Evolutionary conservation across 1,140 invertebrate genomes (phyloP).

Genomic region (Sinonovacula constricta): DNA sequence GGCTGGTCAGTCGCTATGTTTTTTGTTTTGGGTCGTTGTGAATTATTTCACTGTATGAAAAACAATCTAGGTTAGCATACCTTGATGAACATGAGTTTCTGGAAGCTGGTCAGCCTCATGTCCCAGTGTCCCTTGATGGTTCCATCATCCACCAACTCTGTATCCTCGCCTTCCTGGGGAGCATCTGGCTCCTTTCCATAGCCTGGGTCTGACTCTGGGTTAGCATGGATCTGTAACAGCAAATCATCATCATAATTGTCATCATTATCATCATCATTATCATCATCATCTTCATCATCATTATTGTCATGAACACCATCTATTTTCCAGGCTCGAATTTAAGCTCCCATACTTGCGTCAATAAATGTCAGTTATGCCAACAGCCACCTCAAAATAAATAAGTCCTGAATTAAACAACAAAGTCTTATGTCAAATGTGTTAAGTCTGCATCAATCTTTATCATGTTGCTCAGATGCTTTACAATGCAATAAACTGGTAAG

Average conservation of each 20-base stretch:
- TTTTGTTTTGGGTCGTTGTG: too few species aligned
- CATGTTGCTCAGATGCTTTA: too few species aligned
- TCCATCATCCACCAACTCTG: slow-evolving; percentile 53
- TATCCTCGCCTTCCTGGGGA: slow-evolving; percentile 50
- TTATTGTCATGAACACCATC: neutral
- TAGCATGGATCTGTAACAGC: slow-evolving; percentile 65
- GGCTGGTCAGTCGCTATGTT: too few species aligned
- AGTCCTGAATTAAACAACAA: too few species aligned
- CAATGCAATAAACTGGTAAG: too few species aligned
- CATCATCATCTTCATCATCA: neutral
- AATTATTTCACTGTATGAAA: too few species aligned
- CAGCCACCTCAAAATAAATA: too few species aligned
- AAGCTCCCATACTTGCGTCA: neutral
- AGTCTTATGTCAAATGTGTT: too few species aligned
- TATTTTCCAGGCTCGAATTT: neutral
- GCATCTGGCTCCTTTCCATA: slow-evolving; percentile 69
- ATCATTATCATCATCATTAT: neutral
- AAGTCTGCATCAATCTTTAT: too few species aligned
- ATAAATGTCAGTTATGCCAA: too few species aligned
- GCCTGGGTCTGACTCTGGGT: slow-evolving; percentile 64
- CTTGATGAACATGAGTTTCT: slow-evolving; percentile 78
- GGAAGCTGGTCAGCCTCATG: slow-evolving; percentile 74
- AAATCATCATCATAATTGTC: too few species aligned
- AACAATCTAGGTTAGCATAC: too few species aligned
- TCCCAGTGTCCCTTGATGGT: slow-evolving; percentile 75